Base-by-base conservation (phyloP, 2,113 vertebrate genomes). In the Triplophysa siluroides region DNA sequence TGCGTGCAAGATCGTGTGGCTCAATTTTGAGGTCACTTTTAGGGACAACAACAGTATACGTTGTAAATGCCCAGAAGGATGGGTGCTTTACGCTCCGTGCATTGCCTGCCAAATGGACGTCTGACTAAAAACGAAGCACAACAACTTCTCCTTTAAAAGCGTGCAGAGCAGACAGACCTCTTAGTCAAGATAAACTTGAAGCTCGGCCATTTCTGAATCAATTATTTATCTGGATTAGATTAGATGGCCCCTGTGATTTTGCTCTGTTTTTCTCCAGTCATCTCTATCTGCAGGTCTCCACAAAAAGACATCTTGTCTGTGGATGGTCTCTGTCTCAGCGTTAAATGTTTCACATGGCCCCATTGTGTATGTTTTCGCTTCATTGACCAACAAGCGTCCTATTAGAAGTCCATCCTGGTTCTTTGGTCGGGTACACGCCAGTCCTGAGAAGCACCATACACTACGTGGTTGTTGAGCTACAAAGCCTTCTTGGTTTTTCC, bases 171-270 rank as follows among this genome's bases (percentile, higher is more conserved):
- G 83, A 63, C 79, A 80, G 84, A 88, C 83, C 81, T 71, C 86
- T 86, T 79, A 84, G 63, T 81, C 80, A 78, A 75, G 33, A 43
- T 75, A 73, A 84, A 80, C 81, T 78, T 81, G 64, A 87, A 90
- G 89, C 71, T 84, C 82, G 87, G 80, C 66, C 41, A 13, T 82
- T 77, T 76, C 82, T 71, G 78, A 78, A 88, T 93, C 58, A 92
- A 93, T 92, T 89, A 93, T 93, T 93, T 47, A 93, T 88, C 74
- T 33, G 73, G 78, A 80, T 80, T 83, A 56, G 80, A 83, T 88
- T 89, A 86, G 82, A 76, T 83, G 74, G 54, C 47, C 83, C 38
- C 80, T 75, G 21, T 76, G 33, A 67, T 62, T 82, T 75, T 70
- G 50, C 61, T 78, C 54, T 69, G 26, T 64, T 47, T 43, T 26